Evolutionary conservation across 2,888 invertebrate species (phyloP), one percentile per base, ranked within the genome.

Genomic region (Chalcosyrphus nemorum): DNA sequence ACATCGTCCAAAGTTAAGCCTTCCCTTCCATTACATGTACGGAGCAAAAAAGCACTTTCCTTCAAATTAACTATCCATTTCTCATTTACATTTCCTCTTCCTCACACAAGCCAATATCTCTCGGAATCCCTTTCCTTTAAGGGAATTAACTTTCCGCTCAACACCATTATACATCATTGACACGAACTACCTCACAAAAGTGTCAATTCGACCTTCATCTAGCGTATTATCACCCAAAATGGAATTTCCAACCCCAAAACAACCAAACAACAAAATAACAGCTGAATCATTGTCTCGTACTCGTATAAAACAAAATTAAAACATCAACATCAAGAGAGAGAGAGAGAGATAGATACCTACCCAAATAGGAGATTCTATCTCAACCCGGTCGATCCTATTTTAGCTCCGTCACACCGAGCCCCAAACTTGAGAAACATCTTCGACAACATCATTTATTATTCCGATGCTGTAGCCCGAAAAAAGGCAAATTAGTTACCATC

Each of bases 401-500:
- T 24, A 24, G 35, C 4, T 27, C 52, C 43, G 45, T 61, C 27
- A 63, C 21, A 17, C 13, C 45, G 19, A 7, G 1, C 11, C 6
- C 17, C 13, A 0, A 5, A 11, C 47, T 50, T 13, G 15, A 7
- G 15, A 56, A 57, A 57, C 35, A 70, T 70, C 70, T 70, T 47
- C 47, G 35, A 24, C 47, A 70, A 57, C 45, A 35, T 24, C 9
- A 57, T 57, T 57, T 70, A 27, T 57, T 70, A 70, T 70, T 70
- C 70, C 45, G 17, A 57, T 35, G 57, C 24, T 57, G 57, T 70
- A 57, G 70, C 35, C 21, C 35, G 43, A 54, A 29, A 45, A 43
- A 63, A 74, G 63, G 52, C 65, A 75, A 75, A 75, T 75, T 75
- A 75, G 74, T 65, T 56, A 43, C 24, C 74, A 75, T 56, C 45